A percentile compares a stretch with the other conserved stretches of the same genome.
Evolutionary conservation across 2,888 invertebrate genomes (phyloP).

Genomic region (Balanococcus diminutus): DNA sequence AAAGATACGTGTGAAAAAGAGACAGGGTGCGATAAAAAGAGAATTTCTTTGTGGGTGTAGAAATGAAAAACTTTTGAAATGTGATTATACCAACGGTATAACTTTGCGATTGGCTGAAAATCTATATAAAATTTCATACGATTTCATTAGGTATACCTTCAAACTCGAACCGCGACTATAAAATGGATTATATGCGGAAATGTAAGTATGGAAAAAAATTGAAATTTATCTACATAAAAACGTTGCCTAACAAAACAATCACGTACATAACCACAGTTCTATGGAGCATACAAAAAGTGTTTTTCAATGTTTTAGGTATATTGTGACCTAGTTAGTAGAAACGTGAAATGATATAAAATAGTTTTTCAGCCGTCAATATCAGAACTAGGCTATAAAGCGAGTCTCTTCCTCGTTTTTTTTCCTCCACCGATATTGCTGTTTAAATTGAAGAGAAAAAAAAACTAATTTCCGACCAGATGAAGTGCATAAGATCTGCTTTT

Average conservation of each 20-base stretch:
- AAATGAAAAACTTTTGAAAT: constrained; percentile 16
- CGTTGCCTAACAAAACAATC: not conserved
- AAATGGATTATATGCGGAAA: not conserved
- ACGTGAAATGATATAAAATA: constrained; percentile 24
- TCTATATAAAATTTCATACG: constrained; percentile 16
- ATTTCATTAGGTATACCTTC: not conserved
- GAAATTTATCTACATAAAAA: not conserved
- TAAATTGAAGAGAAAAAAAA: constrained; percentile 3
- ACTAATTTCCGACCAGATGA: constrained; percentile 23
- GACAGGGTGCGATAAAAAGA: not conserved
- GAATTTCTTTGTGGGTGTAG: not conserved
- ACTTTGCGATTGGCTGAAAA: not conserved
- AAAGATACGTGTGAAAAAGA: not conserved
- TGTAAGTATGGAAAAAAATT: not conserved
- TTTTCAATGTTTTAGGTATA: constrained; percentile 36
- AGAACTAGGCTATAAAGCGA: constrained; percentile 9
- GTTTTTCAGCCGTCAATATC: constrained; percentile 24
- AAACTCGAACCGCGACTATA: not conserved
- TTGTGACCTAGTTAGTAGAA: constrained; percentile 14
- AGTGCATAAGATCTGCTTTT: constrained; percentile 19
- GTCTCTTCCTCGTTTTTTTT: not conserved
- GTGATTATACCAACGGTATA: not conserved
- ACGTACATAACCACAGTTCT: not conserved
- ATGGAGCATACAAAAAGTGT: not conserved
- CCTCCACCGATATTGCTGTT: not conserved